A percentile compares a stretch with the other conserved stretches of the same genome.
phyloP scores from a whole-genome alignment of 2,113 vertebrate genomes.

The Ploceus nigricollis region DNA sequence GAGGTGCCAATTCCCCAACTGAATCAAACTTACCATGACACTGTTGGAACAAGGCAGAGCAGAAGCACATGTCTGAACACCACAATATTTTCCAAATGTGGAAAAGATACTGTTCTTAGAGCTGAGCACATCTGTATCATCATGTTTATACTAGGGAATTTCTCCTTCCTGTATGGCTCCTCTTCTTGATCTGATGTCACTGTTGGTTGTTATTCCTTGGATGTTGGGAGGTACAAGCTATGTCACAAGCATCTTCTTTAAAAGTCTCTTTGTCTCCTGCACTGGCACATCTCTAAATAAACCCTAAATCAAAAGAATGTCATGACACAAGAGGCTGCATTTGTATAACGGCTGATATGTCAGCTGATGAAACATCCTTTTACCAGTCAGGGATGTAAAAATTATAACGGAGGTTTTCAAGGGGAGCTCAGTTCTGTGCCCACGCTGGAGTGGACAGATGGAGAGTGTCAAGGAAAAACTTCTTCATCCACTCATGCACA shows the following conservation, averaged over 20 bases:
- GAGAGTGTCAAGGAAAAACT: not conserved
- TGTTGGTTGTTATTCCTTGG: not conserved
- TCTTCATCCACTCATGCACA: not conserved
- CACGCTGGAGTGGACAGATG: not conserved
- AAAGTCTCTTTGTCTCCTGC: not conserved
- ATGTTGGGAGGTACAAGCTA: not conserved
- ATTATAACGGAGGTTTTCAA: not conserved
- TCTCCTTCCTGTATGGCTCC: not conserved
- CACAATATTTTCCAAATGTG: not conserved
- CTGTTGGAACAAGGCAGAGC: not conserved
- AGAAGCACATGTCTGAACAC: not conserved
- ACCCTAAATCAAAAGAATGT: not conserved
- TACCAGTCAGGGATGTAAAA: not conserved
- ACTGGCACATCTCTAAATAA: not conserved
- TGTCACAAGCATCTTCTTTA: not conserved
- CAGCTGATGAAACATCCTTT: not conserved
- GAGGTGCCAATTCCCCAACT: not conserved
- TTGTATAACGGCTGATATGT: not conserved
- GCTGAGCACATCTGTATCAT: not conserved
- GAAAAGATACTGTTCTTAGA: not conserved
- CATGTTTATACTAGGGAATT: not conserved
- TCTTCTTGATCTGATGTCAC: not conserved
- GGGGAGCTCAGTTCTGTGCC: not conserved
- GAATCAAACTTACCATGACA: conserved; percentile 33
- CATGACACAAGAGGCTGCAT: not conserved